A percentile compares a stretch with the other conserved stretches of the same genome.
phyloP scores from a whole-genome alignment of 2,888 invertebrate genomes.

The Dugesia japonica region DNA sequence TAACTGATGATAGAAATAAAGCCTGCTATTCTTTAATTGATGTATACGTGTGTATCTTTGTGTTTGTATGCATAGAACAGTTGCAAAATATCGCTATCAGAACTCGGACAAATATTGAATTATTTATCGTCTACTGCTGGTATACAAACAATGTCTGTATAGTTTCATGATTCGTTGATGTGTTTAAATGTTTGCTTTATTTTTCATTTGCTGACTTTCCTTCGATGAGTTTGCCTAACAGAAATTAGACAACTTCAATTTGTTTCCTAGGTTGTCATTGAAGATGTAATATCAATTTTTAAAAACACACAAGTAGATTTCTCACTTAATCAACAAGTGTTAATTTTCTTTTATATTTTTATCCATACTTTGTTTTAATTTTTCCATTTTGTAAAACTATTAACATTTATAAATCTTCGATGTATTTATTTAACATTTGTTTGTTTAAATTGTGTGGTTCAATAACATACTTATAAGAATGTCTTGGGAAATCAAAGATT shows the following conservation, averaged over 20 bases:
- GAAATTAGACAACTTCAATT: conserved; percentile 2
- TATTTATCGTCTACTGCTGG: not conserved
- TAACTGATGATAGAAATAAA: not conserved
- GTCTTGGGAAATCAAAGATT: too few species aligned
- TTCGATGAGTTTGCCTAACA: not conserved
- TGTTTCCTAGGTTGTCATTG: not conserved
- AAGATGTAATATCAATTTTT: not conserved
- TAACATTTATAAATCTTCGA: too few species aligned
- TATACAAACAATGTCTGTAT: conserved; percentile 6
- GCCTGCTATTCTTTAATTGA: not conserved
- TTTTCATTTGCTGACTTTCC: not conserved
- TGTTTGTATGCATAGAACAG: not conserved
- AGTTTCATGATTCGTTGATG: not conserved
- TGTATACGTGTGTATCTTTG: not conserved
- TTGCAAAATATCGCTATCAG: not conserved
- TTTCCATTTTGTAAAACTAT: too few species aligned
- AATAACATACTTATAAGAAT: too few species aligned
- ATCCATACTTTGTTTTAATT: too few species aligned
- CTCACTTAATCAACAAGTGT: not conserved
- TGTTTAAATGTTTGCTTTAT: not conserved
- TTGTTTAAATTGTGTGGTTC: too few species aligned
- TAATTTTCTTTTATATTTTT: too few species aligned
- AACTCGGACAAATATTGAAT: not conserved
- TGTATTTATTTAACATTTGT: too few species aligned
- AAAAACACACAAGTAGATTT: not conserved